Conservation (phyloP, 2,113 vertebrate species). For the Hippocampus zosterae region DNA sequence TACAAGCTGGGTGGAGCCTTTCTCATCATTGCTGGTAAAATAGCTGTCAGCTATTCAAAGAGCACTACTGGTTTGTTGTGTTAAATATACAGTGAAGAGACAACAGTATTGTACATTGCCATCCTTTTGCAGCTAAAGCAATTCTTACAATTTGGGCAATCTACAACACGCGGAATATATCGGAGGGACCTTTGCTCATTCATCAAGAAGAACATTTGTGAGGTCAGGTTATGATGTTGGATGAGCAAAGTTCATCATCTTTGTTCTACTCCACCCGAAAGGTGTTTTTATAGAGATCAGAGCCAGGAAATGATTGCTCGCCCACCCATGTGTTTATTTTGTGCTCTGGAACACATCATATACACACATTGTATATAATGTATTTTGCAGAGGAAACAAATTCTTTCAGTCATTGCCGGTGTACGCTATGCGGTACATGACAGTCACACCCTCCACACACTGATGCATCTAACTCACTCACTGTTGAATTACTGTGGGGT, state of each 20-base stretch:
- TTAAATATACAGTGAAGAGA: neutral
- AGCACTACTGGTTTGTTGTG: neutral
- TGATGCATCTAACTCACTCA: constrained; percentile 32
- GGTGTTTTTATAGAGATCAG: no score
- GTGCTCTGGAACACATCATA: no score
- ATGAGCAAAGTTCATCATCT: no score
- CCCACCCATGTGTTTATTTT: no score
- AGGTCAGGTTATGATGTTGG: no score
- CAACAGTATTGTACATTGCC: neutral
- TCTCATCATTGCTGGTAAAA: constrained; percentile 77
- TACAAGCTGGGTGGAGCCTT: constrained; percentile 79
- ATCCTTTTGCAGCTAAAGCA: no score
- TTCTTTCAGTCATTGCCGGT: constrained; percentile 16
- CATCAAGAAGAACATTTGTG: no score
- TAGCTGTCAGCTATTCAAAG: neutral
- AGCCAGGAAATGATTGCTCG: no score
- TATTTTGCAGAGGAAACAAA: neutral
- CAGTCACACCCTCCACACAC: constrained; percentile 11
- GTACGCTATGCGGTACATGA: constrained; percentile 59
- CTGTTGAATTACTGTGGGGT: constrained; percentile 31
- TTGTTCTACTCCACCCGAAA: no score
- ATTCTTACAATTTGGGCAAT: no score
- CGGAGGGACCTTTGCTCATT: no score
- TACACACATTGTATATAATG: neutral
- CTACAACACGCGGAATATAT: no score